Conservation (phyloP, 2,888 invertebrate species). For the Oithona nana region DNA sequence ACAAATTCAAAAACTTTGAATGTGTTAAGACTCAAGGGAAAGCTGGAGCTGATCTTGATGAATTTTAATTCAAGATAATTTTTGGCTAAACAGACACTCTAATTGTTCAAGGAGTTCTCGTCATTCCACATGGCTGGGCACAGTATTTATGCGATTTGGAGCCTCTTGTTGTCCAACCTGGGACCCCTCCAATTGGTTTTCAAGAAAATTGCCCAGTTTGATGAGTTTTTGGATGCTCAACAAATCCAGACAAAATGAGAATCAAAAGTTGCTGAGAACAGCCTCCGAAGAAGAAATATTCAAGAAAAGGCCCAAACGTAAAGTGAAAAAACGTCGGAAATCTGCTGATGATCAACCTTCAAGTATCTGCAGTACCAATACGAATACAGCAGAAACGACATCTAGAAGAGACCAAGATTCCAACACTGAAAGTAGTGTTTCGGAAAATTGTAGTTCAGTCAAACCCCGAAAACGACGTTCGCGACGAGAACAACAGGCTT, state of each 20-base stretch:
- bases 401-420: neutral
- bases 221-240: neutral
- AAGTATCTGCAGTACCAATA: neutral
- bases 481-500: neutral
- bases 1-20: no score
- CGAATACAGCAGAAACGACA: neutral
- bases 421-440: neutral
- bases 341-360: neutral
- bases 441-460: neutral
- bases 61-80: no score
- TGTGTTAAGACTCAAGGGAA: no score
- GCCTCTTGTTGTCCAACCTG: neutral
- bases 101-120: no score
- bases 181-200: neutral
- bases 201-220: neutral
- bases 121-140: neutral
- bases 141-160: neutral
- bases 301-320: neutral
- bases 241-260: neutral
- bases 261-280: neutral
- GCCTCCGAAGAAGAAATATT: neutral
- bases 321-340: neutral
- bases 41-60: no score
- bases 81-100: no score
- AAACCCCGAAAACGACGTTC: neutral